A percentile compares a stretch with the other conserved stretches of the same genome.
Evolutionary conservation across 1,140 invertebrate species (phyloP).

Genomic region (Drosophila oshimai): DNA sequence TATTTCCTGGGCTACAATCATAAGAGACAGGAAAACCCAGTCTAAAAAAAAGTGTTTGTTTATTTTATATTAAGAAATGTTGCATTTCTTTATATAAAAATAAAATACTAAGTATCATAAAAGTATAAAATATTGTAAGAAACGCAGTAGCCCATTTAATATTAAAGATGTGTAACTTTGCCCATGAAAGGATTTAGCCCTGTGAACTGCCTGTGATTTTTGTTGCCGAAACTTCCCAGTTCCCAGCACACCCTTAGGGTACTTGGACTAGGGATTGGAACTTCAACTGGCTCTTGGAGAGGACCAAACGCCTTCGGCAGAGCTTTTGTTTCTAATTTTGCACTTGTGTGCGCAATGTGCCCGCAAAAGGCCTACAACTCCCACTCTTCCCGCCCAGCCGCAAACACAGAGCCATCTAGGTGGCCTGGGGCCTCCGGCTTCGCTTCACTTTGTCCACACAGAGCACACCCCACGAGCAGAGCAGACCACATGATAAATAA

Average conservation of each 20-base stretch:
- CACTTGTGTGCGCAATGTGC: slow-evolving; percentile 72
- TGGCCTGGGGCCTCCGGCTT: slow-evolving; percentile 44
- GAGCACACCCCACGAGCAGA: slow-evolving; percentile 48
- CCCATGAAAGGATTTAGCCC: background rate
- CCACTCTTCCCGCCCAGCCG: background rate
- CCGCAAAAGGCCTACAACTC: slow-evolving; percentile 55
- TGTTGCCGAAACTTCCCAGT: background rate
- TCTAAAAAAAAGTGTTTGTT: too few relatives aligned
- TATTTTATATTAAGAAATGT: too few relatives aligned
- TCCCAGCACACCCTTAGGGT: background rate
- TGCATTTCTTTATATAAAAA: too few relatives aligned
- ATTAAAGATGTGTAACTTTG: background rate
- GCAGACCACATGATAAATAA: slow-evolving; percentile 79
- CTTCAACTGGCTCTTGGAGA: slow-evolving; percentile 23
- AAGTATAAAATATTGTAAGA: background rate
- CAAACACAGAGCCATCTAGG: background rate
- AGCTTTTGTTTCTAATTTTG: slow-evolving; percentile 78
- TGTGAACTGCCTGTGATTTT: background rate
- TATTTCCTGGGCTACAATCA: too few relatives aligned
- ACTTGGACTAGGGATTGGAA: background rate
- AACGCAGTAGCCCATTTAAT: slow-evolving; percentile 7
- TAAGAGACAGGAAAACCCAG: too few relatives aligned
- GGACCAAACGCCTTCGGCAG: slow-evolving; percentile 41
- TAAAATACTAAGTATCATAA: too few relatives aligned
- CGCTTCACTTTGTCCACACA: slow-evolving; percentile 58